Evolutionary conservation across 1,140 invertebrate species (phyloP).

Genomic region (Calliphora vicina): DNA sequence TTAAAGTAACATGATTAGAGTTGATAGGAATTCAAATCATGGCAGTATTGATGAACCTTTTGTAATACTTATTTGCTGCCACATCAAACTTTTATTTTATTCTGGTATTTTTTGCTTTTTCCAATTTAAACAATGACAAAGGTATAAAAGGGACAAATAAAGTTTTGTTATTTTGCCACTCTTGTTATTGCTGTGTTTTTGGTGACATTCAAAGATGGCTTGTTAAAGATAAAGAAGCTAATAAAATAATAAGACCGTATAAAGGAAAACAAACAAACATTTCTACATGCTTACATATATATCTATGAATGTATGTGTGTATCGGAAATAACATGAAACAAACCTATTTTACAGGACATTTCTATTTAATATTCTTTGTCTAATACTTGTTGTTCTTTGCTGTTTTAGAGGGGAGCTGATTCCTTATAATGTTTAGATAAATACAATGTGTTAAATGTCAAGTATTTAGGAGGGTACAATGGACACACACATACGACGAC

Average conservation of each 20-base stretch:
- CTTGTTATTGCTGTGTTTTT: neutral
- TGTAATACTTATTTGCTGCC: constrained; percentile 16
- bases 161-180: neutral
- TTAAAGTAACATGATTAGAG: neutral
- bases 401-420: neutral
- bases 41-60: neutral
- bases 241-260: constrained; percentile 23
- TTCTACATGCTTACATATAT: neutral
- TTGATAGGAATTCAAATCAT: constrained; percentile 13
- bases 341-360: neutral
- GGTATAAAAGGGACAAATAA: neutral
- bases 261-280: no score
- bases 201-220: neutral
- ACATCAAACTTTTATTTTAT: neutral
- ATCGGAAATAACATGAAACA: neutral
- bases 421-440: constrained; percentile 1
- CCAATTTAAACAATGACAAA: neutral
- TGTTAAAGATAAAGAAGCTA: constrained; percentile 14
- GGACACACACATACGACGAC: neutral
- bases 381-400: neutral
- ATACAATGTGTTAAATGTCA: constrained; percentile 31
- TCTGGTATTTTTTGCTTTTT: no score
- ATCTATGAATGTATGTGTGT: neutral
- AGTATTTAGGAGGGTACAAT: neutral
- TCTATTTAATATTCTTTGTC: neutral